Evolutionary conservation across 2,888 invertebrate genomes (phyloP), one percentile per base, ranked within the genome.

Genomic region (Scaeva pyrastri): DNA sequence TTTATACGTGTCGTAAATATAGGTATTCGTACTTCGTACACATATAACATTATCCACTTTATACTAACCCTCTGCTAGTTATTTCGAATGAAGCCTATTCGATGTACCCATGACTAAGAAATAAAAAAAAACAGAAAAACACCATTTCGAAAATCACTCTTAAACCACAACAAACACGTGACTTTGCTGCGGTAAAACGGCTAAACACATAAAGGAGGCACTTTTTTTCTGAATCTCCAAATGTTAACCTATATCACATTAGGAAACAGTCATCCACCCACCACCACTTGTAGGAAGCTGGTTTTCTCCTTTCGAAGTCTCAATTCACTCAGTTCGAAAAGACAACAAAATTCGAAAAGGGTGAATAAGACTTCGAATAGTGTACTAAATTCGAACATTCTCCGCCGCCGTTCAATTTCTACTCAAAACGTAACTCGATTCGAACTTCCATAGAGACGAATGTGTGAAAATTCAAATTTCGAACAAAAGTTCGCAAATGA

Each of bases 271-370:
- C 16, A 64, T 43, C 43, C n/a, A 62, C 48, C 45, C 48, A n/a
- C n/a, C n/a, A n/a, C n/a, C n/a, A 66, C 45, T 45, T 66, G 66
- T 66, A 31, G 66, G 31, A 48, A 45, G n/a, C 26, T 62, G 3
- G 26, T 16, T 11, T 26, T 19, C 64, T 16, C 45, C 31, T 64
- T 64, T 64, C 64, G 45, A 16, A 23, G 11, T 31, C 26, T 12
- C 1, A 3, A 41, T 41, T n/a, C 2, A 71, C 71, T 72, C 71
- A 55, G 50, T 66, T 74, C 66, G 52, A 31, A 31, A n/a, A n/a
- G n/a, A n/a, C n/a, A n/a, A n/a, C n/a, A n/a, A 73, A 60, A 1
- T 50, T 73, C 66, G 56, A 79, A 62, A 43, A 64, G 48, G 64
- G 55, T 62, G 55, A 39, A 26, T 72, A 11, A 10, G 31, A 56